Percentiles rank a stretch among this genome's conserved stretches.
Conservation (phyloP, 2,888 invertebrate genomes). For the Cryptocephalus primarius region DNA sequence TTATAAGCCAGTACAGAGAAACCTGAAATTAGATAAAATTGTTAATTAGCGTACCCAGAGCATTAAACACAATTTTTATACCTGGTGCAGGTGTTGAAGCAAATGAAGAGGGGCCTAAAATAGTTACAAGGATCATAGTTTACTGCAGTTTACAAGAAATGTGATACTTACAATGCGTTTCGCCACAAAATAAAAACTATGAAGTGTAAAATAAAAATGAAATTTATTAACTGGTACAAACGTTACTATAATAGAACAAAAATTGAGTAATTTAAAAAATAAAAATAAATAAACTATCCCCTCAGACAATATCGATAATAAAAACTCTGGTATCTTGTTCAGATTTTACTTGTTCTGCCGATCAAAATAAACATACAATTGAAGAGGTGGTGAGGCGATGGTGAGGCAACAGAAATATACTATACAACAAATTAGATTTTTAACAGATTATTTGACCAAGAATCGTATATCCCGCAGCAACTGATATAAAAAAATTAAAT, state of each 20-base stretch:
- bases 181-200: too few species aligned
- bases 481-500: neutral
- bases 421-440: conserved; percentile 12
- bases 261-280: conserved; percentile 2
- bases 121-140: too few species aligned
- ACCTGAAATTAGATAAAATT: too few species aligned
- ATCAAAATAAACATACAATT: conserved; percentile 14
- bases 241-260: neutral
- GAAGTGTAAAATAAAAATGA: too few species aligned
- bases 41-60: too few species aligned
- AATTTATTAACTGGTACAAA: too few species aligned
- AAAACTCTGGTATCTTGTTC: conserved; percentile 11
- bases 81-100: too few species aligned
- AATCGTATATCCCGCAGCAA: conserved; percentile 2
- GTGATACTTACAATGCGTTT: too few species aligned
- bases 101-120: too few species aligned
- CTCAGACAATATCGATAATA: conserved; percentile 2
- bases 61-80: too few species aligned
- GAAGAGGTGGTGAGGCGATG: conserved; percentile 4
- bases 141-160: too few species aligned
- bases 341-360: conserved; percentile 17
- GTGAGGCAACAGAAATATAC: conserved; percentile 13
- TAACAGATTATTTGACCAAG: conserved; percentile 9
- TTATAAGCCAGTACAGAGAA: too few species aligned
- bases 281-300: conserved; percentile 2